These are phyloP conservation scores for Microchirus variegatus DNA, from an alignment of 2,797 vertebrate genomes.

Conservation along the genomic window DNA sequence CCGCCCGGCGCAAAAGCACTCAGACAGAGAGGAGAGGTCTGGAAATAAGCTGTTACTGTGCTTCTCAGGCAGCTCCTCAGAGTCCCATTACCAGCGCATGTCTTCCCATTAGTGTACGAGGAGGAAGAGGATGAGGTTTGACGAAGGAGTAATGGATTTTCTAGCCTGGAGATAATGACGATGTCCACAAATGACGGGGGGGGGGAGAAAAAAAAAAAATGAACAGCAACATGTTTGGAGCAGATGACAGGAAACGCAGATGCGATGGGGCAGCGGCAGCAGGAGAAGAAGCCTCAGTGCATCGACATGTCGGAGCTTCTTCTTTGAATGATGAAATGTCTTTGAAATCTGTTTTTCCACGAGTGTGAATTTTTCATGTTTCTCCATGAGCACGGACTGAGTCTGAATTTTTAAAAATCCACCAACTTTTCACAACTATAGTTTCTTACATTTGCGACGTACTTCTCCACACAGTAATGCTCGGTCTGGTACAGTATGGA, in stretches of 20 bases:
- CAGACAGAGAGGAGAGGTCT: conserved; percentile 45
- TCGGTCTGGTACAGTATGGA: no score
- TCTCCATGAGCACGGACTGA: neutral
- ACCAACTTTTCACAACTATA: no score
- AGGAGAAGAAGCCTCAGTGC: neutral
- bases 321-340: neutral
- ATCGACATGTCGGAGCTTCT: neutral
- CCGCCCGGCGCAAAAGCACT: conserved; percentile 45
- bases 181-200: neutral
- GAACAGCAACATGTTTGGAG: neutral
- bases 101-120: conserved; percentile 59
- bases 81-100: conserved; percentile 58
- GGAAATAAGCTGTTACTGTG: conserved; percentile 51
- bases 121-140: conserved; percentile 6
- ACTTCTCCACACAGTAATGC: no score
- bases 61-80: conserved; percentile 47
- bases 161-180: conserved; percentile 33
- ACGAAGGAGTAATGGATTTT: conserved; percentile 30
- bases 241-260: neutral
- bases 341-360: neutral
- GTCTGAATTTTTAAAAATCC: neutral
- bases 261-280: neutral
- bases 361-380: neutral
- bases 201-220: no score
- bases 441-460: no score